Conservation (phyloP, 2,797 vertebrate genomes). For the Amblyraja radiata region DNA sequence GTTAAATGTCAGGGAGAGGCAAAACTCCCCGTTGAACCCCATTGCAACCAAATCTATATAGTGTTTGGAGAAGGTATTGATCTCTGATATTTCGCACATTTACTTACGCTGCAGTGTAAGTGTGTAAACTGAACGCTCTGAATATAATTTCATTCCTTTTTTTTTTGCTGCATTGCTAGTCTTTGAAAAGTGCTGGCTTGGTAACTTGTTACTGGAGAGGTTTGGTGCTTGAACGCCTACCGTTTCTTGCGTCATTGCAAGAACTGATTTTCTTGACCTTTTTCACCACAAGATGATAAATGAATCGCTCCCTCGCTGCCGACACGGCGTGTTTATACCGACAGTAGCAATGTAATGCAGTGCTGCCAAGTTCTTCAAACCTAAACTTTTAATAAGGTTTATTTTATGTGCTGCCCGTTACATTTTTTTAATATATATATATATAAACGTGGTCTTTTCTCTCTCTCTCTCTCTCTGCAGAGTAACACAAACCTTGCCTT, state of each 20-base stretch:
- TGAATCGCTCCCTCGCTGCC: background rate
- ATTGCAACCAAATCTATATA: background rate
- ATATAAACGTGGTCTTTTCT: background rate
- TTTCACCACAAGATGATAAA: background rate
- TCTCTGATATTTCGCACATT: background rate
- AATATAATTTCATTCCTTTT: background rate
- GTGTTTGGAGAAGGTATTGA: background rate
- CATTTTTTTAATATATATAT: background rate
- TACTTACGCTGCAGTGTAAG: background rate
- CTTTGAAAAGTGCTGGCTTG: too few relatives aligned
- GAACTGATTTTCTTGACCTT: background rate
- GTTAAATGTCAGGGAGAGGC: too few relatives aligned
- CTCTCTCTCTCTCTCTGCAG: background rate
- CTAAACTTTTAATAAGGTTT: background rate
- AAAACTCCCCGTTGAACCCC: background rate
- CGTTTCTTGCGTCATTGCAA: background rate
- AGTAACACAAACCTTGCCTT: background rate
- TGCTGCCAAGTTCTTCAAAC: background rate
- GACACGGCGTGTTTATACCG: background rate
- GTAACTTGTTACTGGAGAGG: background rate
- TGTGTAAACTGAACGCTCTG: background rate
- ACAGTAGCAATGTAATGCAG: background rate
- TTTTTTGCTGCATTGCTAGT: background rate
- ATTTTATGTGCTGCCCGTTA: background rate
- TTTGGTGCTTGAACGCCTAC: background rate